Evolutionary conservation across 2,888 invertebrate genomes (phyloP), one percentile per base, ranked within the genome.

Genomic region (Caenorhabditis afra): DNA sequence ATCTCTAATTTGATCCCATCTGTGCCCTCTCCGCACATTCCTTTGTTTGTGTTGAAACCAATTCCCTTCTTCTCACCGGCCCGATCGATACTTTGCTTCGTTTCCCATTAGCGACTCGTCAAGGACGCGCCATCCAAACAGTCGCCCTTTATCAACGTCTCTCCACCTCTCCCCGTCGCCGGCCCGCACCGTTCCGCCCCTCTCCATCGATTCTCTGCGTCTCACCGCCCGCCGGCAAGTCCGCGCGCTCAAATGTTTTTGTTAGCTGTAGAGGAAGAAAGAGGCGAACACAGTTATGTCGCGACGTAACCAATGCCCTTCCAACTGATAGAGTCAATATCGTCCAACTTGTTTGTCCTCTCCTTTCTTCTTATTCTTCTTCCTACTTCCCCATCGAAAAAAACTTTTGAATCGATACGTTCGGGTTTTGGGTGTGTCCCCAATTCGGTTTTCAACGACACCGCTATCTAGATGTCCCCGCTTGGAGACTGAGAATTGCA

Each of bases 331-430:
- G 59, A 52, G 41, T 44, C 52, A 68, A 59, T 68, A 62, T 50
- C 49, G 50, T 62, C 52, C 23, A 52, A 52, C 52, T 52, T 62
- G 59, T 68, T 68, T 68, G 59, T 52, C 35, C 35, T 55, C 50
- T 20, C 20, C 29, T 29, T 29, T 29, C 29, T 29, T 57, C 57
- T 20, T n/a, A 44, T 55, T 35, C 20, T 47, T 29, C 22, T 16
- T 58, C 47, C 18, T 45, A 20, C 18, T 10, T 16, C 37, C n/a
- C n/a, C 14, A 41, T 35, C 47, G 47, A 61, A 35, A 61, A 52
- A 23, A 23, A 10, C 16, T 47, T 52, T 8, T 23, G 20, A 52
- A 52, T 52, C 49, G 14, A 49, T 49, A 49, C 3, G 23, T 52
- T 52, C 52, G 11, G 23, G 16, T 37, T 50, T 55, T 55, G 18